Evolutionary conservation across 2,797 vertebrate species (phyloP).

Genomic region (Pygocentrus nattereri): DNA sequence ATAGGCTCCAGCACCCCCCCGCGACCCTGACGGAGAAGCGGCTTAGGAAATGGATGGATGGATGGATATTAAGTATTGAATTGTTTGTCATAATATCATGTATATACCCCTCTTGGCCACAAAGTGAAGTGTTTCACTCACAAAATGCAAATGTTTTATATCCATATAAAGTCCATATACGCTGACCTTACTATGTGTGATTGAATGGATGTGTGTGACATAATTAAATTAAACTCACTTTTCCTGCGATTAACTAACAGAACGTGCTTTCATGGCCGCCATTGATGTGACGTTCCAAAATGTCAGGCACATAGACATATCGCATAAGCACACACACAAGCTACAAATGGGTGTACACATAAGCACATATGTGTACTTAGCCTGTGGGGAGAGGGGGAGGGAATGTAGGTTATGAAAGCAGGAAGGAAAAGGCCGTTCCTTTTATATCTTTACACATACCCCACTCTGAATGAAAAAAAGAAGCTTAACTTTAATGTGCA

Average conservation of each 20-base stretch:
- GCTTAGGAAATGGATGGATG: no score
- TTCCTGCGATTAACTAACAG: conserved; percentile 35
- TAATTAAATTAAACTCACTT: background rate
- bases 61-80: no score
- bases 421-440: background rate
- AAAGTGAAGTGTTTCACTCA: no score
- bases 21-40: no score
- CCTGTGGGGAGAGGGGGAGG: background rate
- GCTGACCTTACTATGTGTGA: no score
- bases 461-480: background rate
- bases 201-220: no score
- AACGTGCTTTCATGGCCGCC: conserved; percentile 21
- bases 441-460: conserved; percentile 8
- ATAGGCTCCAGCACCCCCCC: no score
- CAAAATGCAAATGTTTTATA: no score
- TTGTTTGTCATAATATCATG: no score
- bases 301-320: background rate
- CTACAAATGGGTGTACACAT: conserved; percentile 40
- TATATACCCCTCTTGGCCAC: no score
- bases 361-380: background rate
- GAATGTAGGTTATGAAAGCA: conserved; percentile 22
- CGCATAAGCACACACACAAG: background rate
- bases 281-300: conserved; percentile 38
- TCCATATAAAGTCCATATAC: no score
- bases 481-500: background rate